Base-by-base conservation (phyloP, 1,140 invertebrate species). In the Rhynchophorus ferrugineus region DNA sequence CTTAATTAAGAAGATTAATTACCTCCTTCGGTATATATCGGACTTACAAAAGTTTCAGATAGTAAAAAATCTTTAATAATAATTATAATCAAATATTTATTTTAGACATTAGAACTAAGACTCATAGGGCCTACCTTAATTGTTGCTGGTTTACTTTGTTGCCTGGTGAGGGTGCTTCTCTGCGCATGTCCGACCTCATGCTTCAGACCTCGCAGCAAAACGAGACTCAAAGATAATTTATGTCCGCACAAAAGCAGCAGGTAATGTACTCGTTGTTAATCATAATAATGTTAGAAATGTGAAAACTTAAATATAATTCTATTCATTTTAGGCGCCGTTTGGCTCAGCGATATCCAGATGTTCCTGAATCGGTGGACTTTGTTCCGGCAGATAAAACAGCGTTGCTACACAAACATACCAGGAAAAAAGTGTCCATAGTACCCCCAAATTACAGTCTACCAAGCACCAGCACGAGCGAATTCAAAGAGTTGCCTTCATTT, bases 101-200 rank as follows among this genome's bases (percentile, higher is more conserved):
- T 47, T 24, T 18, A 54, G 70, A 90, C 87, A 41, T 78, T 84
- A 34, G 87, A 90, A 67, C 72, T 91, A 39, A 79, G 85, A 46
- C 77, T 90, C 53, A 87, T 91, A 67, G 89, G 88, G 33, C 89
- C 89, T 33, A 84, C 84, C 14, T 43, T 71, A 50, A 76, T 79
- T 56, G 69, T 75, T 21, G 75, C 74, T 37, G 78, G 78, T 18
- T 68, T 79, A 44, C 68, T 75, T 35, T 79, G 75, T 62, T 80
- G 78, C 64, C 56, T 79, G 52, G 69, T 80, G 49, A 72, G 78
- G 50, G 76, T 80, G 47, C 65, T 75, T 54, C 72, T 79, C 50
- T 80, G 78, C 65, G 76, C 76, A 41, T 78, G 73, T 59, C 72
- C 72, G 16, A 65, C 66, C 22, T 65, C 61, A 18, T 71, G 70